phyloP scores from a whole-genome alignment of 2,113 vertebrate genomes.

The Microcebus tavaratra region DNA sequence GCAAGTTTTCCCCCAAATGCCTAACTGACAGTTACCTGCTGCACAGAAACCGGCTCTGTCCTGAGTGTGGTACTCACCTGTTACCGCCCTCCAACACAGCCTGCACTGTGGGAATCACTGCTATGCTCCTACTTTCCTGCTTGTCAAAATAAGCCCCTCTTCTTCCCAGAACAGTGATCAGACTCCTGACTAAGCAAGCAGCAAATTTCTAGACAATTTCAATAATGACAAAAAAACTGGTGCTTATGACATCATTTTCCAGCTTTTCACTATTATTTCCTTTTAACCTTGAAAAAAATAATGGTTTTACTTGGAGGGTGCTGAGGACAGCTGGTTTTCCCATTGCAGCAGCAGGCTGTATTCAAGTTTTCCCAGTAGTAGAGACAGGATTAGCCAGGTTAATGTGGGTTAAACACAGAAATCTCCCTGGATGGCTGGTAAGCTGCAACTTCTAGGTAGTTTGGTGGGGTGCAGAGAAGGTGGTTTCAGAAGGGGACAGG shows the following conservation, averaged over 20 bases:
- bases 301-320: accelerated
- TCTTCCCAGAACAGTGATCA: background rate
- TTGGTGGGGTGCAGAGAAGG: accelerated
- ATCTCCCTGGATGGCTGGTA: background rate
- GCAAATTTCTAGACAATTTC: background rate
- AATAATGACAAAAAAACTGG: background rate
- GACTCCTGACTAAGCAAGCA: background rate
- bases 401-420: background rate
- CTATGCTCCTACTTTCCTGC: background rate
- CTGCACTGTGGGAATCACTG: accelerated
- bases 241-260: background rate
- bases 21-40: background rate
- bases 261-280: background rate
- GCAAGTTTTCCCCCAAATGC: background rate
- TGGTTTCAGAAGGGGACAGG: background rate
- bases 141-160: background rate
- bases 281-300: background rate
- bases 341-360: background rate
- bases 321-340: background rate
- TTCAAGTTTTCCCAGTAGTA: background rate
- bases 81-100: accelerated
- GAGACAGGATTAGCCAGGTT: background rate
- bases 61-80: background rate
- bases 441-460: accelerated
- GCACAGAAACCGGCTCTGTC: background rate